Conservation (phyloP, 2,113 vertebrate genomes). For the Tinamus guttatus region DNA sequence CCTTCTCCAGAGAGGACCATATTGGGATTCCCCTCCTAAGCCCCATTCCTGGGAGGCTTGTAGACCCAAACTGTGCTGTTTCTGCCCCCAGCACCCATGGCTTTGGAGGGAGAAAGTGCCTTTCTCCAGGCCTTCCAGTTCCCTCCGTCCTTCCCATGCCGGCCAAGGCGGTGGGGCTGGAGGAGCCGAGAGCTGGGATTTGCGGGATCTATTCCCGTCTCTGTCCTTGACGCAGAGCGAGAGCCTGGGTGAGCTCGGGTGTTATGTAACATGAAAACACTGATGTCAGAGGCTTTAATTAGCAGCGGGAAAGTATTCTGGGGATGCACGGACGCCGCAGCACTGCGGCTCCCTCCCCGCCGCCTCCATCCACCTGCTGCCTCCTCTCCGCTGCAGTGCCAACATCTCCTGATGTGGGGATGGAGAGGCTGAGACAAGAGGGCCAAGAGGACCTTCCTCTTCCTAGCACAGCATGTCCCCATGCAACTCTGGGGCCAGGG, state of each 20-base stretch:
- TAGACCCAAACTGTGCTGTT: neutral
- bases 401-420: neutral
- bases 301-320: neutral
- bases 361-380: neutral
- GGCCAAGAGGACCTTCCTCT: neutral
- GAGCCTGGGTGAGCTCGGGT: neutral
- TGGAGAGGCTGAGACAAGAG: neutral
- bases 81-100: neutral
- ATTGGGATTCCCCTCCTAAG: neutral
- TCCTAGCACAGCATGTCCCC: neutral
- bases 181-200: neutral
- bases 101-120: neutral
- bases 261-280: neutral
- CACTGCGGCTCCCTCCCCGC: fast-evolving
- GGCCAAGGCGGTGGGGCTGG: neutral
- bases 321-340: neutral
- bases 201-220: neutral
- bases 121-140: neutral
- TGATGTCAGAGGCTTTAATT: neutral
- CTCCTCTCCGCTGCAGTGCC: neutral
- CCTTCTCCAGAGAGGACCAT: neutral
- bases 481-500: neutral
- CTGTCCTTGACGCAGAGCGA: fast-evolving
- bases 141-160: neutral
- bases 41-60: neutral